Conservation (phyloP, 2,888 invertebrate genomes). For the Drosophila macrospina region DNA sequence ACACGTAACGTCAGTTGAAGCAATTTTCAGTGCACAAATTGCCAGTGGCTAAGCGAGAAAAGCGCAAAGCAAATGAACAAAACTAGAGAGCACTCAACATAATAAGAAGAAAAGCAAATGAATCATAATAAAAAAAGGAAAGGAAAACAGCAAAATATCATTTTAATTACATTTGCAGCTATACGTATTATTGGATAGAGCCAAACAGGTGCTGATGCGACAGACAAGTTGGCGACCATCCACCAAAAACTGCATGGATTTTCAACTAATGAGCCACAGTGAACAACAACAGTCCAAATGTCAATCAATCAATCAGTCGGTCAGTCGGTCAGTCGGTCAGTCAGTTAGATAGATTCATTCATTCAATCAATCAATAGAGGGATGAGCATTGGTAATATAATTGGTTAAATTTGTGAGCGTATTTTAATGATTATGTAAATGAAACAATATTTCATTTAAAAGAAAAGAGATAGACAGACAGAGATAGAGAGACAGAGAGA, state of each 20-base stretch:
- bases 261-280: conserved; percentile 25
- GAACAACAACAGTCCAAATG: neutral
- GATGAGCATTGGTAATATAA: neutral
- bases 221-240: conserved; percentile 28
- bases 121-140: neutral
- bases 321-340: too few relatives aligned
- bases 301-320: neutral
- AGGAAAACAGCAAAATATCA: conserved; percentile 36
- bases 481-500: too few relatives aligned
- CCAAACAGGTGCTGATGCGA: conserved; percentile 57
- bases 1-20: conserved; percentile 50
- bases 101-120: neutral
- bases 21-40: conserved; percentile 46
- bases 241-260: conserved; percentile 2
- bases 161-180: conserved; percentile 68
- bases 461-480: too few relatives aligned
- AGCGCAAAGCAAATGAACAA: conserved; percentile 12
- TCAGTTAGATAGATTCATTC: neutral
- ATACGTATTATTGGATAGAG: conserved; percentile 44
- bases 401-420: neutral
- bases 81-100: conserved; percentile 32
- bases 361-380: neutral
- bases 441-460: too few relatives aligned
- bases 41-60: conserved; percentile 33
- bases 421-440: neutral